Evolutionary conservation across 2,888 invertebrate species (phyloP), one percentile per base, ranked within the genome.

Genomic region (Gisinianus flammeolus): DNA sequence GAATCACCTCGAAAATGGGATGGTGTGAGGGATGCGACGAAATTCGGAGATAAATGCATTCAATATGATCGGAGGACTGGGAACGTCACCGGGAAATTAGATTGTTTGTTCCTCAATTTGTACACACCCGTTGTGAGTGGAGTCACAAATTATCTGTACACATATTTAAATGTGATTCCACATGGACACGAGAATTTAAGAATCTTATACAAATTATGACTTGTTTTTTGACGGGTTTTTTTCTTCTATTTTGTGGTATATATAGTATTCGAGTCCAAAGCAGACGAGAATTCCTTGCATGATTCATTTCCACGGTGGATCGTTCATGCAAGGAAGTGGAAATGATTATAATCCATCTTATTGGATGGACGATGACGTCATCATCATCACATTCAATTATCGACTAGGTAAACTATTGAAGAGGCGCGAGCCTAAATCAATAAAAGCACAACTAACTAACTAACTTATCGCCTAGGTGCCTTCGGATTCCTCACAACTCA

Each of bases 91-190:
- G 83, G 81, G 22, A 12, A 58, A 0, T 80, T 81, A 67, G 79
- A 83, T 44, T 83, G 81, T 52, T 70, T 82, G 0, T 80, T 52
- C 56, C 8, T 82, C 0, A 83, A 83, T 64, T 74, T 82, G 12
- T 81, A 77, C 67, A 77, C 80, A 8, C 82, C 82, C 4, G 79
- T 79, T 58, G 80, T 82, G 58, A 54, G 10, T 62, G n/a, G n/a
- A n/a, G n/a, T n/a, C n/a, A n/a, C n/a, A n/a, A n/a, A n/a, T n/a
- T n/a, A n/a, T n/a, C n/a, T n/a, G n/a, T n/a, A n/a, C n/a, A n/a
- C n/a, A n/a, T n/a, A n/a, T n/a, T n/a, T n/a, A n/a, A n/a, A n/a
- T n/a, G n/a, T n/a, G n/a, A n/a, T n/a, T n/a, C n/a, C n/a, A n/a
- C n/a, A n/a, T n/a, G n/a, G n/a, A n/a, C n/a, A n/a, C n/a, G n/a